phyloP scores from a whole-genome alignment of 2,113 vertebrate species.

The Ameiurus melas region DNA sequence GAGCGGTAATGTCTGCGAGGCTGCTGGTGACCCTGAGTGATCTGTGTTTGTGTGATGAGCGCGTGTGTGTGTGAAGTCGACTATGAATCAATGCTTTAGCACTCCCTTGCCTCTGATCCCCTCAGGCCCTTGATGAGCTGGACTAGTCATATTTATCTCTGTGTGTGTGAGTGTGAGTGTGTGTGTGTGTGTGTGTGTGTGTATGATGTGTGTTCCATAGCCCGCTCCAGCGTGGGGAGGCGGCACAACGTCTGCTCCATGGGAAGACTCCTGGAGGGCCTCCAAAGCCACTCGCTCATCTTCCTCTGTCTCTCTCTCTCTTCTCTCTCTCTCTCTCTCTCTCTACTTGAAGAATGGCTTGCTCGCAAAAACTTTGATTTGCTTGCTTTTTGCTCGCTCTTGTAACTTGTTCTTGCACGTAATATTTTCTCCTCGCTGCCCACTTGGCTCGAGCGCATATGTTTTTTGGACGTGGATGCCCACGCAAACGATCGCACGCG shows the following conservation, averaged over 20 bases:
- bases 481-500: neutral
- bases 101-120: conserved; percentile 55
- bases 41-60: conserved; percentile 49
- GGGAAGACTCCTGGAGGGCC: conserved; percentile 59
- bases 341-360: conserved; percentile 43
- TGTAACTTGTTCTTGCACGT: neutral
- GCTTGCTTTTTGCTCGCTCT: conserved; percentile 17
- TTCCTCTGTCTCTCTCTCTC: conserved; percentile 34
- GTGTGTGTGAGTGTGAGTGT: conserved; percentile 23
- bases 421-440: conserved; percentile 29
- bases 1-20: conserved; percentile 50
- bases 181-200: conserved; percentile 39
- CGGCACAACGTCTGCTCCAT: conserved; percentile 50
- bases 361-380: conserved; percentile 51
- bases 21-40: conserved; percentile 54
- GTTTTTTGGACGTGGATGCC: conserved; percentile 25
- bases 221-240: conserved; percentile 40
- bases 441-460: conserved; percentile 5
- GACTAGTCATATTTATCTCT: conserved; percentile 29
- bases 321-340: conserved; percentile 24
- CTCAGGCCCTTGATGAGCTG: conserved; percentile 48
- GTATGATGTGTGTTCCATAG: conserved; percentile 42
- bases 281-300: conserved; percentile 55
- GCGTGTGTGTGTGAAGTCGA: conserved; percentile 41
- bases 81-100: conserved; percentile 56